These are phyloP conservation scores for Hydrolagus colliei DNA, from an alignment of 2,797 vertebrate genomes.

Conservation along the genomic window DNA sequence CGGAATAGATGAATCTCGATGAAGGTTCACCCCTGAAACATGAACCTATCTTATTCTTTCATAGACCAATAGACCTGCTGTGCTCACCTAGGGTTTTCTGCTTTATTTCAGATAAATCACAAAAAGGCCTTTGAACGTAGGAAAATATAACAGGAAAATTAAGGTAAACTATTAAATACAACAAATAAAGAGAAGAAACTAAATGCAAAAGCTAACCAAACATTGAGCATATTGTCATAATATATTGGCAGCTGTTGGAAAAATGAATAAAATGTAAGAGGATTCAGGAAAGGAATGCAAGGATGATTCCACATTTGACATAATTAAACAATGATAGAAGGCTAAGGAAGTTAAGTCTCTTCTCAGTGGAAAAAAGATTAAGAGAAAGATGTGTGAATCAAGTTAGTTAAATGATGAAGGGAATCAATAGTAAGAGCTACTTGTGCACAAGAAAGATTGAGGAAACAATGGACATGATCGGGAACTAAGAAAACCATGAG, in stretches of 20 bases:
- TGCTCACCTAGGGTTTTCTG: too few species aligned
- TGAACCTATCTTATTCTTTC: too few species aligned
- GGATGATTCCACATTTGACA: background rate
- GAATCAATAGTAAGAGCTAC: constrained; percentile 8
- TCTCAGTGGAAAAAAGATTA: background rate
- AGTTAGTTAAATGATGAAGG: background rate
- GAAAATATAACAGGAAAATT: background rate
- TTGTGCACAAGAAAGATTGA: background rate
- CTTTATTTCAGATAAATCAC: background rate
- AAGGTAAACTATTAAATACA: background rate
- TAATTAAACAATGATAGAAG: background rate
- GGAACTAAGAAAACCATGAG: background rate
- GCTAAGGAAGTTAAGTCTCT: background rate
- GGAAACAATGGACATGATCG: too few species aligned
- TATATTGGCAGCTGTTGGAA: background rate
- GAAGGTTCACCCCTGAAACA: too few species aligned
- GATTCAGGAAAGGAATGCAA: too few species aligned
- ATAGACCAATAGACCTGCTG: too few species aligned
- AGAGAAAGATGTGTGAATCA: background rate
- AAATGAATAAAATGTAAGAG: background rate
- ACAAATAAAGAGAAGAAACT: background rate
- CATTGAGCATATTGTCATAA: constrained; percentile 5
- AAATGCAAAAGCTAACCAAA: background rate
- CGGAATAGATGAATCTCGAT: too few species aligned
- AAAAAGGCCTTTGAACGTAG: background rate